These are phyloP conservation scores for Lutjanus campechanus DNA, from an alignment of 2,797 vertebrate genomes.

Conservation along the genomic window DNA sequence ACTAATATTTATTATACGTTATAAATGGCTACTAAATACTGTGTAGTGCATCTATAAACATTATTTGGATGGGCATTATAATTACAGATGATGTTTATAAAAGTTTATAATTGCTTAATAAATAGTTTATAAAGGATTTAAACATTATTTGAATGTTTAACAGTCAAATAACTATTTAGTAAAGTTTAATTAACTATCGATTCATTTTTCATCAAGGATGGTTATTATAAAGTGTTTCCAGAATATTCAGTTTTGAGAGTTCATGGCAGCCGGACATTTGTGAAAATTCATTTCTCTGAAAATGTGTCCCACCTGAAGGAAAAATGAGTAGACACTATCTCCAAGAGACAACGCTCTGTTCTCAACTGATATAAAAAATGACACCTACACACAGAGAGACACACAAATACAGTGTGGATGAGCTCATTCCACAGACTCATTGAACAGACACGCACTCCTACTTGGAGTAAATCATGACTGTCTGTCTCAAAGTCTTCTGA, in stretches of 20 bases:
- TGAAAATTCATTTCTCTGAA: slow-evolving; percentile 18
- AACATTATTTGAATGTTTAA: too few species aligned
- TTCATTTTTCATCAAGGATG: too few species aligned
- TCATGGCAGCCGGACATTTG: slow-evolving; percentile 8
- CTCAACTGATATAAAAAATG: slow-evolving; percentile 44
- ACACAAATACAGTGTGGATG: slow-evolving; percentile 11
- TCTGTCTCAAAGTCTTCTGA: slow-evolving; percentile 52
- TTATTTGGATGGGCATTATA: too few species aligned
- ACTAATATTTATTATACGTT: too few species aligned
- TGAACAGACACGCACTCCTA: slow-evolving; percentile 33
- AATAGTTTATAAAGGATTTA: too few species aligned
- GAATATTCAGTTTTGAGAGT: background rate
- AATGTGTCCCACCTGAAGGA: background rate
- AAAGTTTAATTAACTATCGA: too few species aligned
- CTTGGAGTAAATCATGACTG: slow-evolving; percentile 49
- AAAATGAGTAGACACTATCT: background rate
- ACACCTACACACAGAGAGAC: slow-evolving; percentile 1
- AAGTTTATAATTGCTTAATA: too few species aligned
- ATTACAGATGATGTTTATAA: too few species aligned
- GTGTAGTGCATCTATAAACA: too few species aligned
- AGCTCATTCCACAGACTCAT: slow-evolving; percentile 50
- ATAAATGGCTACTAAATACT: too few species aligned
- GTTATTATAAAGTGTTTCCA: too few species aligned
- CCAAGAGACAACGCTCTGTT: slow-evolving; percentile 5
- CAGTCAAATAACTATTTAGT: too few species aligned